phyloP scores from a whole-genome alignment of 1,140 invertebrate genomes.

The Pseudomyrmex sp. region DNA sequence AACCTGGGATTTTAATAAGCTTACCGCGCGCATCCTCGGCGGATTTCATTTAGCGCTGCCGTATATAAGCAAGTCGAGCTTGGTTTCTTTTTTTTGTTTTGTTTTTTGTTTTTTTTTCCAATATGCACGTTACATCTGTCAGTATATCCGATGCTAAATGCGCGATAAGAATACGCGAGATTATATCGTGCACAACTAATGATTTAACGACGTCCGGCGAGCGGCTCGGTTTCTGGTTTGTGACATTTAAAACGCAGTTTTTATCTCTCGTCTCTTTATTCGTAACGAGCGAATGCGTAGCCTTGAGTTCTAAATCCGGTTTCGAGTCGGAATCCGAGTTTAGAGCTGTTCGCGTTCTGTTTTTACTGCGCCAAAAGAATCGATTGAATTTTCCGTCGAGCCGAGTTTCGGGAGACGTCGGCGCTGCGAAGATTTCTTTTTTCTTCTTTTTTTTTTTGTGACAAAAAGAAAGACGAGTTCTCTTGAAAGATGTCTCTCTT shows the following conservation, averaged over 20 bases:
- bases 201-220: slow-evolving; percentile 11
- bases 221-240: slow-evolving; percentile 40
- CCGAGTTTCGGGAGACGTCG: background rate
- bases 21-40: background rate
- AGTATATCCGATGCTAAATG: slow-evolving; percentile 2
- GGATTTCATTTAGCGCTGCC: background rate
- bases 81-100: no score
- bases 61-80: background rate
- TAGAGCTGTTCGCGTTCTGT: background rate
- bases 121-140: no score
- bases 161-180: background rate
- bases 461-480: background rate
- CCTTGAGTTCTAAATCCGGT: slow-evolving; percentile 63
- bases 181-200: slow-evolving; percentile 7
- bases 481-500: background rate
- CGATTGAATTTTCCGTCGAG: background rate
- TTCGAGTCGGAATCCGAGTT: slow-evolving; percentile 20
- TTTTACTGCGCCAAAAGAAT: background rate
- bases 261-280: slow-evolving; percentile 7
- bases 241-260: slow-evolving; percentile 51
- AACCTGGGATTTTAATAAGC: background rate
- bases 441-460: background rate
- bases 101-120: no score
- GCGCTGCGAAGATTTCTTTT: background rate
- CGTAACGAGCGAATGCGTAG: background rate